A percentile compares a stretch with the other conserved stretches of the same genome.
Evolutionary conservation across 2,113 vertebrate genomes (phyloP).

Genomic region (Rhagologus leucostigma): DNA sequence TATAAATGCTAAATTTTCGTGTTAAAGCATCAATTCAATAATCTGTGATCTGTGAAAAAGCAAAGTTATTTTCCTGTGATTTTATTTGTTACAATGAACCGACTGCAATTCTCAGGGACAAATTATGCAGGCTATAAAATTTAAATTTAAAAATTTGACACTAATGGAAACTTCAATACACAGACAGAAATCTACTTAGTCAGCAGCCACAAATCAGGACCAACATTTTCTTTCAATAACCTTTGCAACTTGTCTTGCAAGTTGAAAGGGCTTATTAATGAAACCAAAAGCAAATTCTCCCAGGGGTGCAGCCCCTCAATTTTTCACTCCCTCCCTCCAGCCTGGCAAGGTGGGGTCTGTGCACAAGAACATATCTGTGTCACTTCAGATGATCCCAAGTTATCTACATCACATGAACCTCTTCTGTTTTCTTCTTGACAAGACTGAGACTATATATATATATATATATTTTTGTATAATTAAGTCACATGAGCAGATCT

Average conservation of each 20-base stretch:
- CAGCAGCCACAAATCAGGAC: slow-evolving; percentile 11
- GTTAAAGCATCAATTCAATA: slow-evolving; percentile 40
- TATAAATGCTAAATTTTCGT: slow-evolving; percentile 25
- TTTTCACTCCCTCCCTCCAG: not conserved
- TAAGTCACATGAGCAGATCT: not conserved
- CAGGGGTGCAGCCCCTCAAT: not conserved
- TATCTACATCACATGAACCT: rapidly evolving
- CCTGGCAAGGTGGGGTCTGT: not conserved
- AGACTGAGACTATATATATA: not conserved
- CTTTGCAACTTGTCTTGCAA: not conserved
- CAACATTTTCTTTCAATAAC: not conserved
- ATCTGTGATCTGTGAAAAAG: slow-evolving; percentile 15
- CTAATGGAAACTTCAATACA: slow-evolving; percentile 18
- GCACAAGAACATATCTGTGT: rapidly evolving
- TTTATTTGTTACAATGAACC: slow-evolving; percentile 42
- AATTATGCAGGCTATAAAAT: slow-evolving; percentile 17
- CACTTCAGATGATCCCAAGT: not conserved
- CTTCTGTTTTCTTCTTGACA: not conserved
- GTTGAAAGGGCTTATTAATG: not conserved
- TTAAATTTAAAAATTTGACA: slow-evolving; percentile 35
- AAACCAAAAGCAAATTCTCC: not conserved
- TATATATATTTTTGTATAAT: not conserved
- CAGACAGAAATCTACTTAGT: not conserved
- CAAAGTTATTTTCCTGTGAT: slow-evolving; percentile 16
- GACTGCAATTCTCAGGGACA: not conserved